phyloP scores from a whole-genome alignment of 1,140 invertebrate species.

The Lithobius niger region DNA sequence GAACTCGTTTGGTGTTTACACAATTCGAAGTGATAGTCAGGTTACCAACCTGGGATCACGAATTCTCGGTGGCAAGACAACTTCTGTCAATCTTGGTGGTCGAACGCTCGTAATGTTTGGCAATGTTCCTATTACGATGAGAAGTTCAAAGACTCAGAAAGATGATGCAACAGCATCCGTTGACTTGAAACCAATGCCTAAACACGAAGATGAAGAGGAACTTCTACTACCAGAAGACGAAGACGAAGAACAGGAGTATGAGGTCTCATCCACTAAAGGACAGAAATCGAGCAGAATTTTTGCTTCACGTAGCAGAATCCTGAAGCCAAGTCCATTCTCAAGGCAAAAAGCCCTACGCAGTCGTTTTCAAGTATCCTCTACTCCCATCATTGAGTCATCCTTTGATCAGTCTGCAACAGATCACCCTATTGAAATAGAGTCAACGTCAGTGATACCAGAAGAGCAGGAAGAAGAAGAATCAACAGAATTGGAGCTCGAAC shows the following conservation, averaged over 20 bases:
- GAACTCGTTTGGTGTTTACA: slow-evolving; percentile 1
- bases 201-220: no score
- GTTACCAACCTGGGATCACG: neutral
- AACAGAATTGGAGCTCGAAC: no score
- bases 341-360: neutral
- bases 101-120: slow-evolving; percentile 4
- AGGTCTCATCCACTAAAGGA: no score
- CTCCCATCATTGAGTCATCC: neutral
- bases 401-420: neutral
- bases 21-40: neutral
- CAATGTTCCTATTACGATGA: neutral
- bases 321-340: neutral
- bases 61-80: neutral
- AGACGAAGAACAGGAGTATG: no score
- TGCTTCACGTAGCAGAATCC: neutral
- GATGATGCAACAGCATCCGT: neutral
- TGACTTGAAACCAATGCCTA: no score
- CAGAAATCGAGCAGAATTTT: neutral
- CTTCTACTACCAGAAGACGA: no score
- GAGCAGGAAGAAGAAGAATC: no score
- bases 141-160: neutral
- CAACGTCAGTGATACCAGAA: no score
- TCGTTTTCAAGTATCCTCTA: neutral
- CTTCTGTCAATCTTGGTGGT: neutral
- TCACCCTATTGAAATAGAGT: no score